Base-by-base conservation (phyloP, 1,140 invertebrate genomes). In the Neodiprion pinetum region DNA sequence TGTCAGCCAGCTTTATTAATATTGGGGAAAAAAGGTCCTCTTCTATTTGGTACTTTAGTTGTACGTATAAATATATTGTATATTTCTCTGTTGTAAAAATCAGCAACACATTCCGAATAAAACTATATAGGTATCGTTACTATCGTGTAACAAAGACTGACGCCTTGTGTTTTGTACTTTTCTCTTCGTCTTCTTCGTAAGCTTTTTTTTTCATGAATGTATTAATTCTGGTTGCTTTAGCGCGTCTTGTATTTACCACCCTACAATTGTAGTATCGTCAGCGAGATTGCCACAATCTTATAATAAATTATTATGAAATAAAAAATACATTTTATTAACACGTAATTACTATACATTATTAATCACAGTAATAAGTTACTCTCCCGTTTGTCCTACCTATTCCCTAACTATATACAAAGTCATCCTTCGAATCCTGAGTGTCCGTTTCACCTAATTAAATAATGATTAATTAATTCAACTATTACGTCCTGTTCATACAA, bases 241-340 rank as follows among this genome's bases (percentile, higher is more conserved):
- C 53, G 53, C 53, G 53, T 61, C 53, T 61, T 61, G 53, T 61
- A 61, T 61, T 61, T 40, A 40, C 28, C 11, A 61, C n/a, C 7
- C 53, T 61, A 12, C 53, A 9, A 61, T 61, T 61, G 53, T 61
- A 61, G 53, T 61, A 61, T 61, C 53, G 14, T 61, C 53, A 61
- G n/a, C 53, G 53, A 61, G 53, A 17, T 61, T 61, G 53, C 53
- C 11, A 61, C 3, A 61, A 61, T 81, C 77, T 82, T 82, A 83
- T 79, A 84, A 83, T 83, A 84, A 84, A 84, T 83, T 83, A 84
- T 84, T 84, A 82, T 80, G 77, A 78, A 81, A 82, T 77, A 78
- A 40, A 70, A 76, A 71, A 23, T 69, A 23, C 40, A 69, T 69
- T 69, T 69, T 69, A 47, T 69, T 69, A 69, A 69, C 40, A 47